These are phyloP conservation scores for Balaeniceps rex DNA, from an alignment of 2,113 vertebrate genomes.

Conservation along the genomic window DNA sequence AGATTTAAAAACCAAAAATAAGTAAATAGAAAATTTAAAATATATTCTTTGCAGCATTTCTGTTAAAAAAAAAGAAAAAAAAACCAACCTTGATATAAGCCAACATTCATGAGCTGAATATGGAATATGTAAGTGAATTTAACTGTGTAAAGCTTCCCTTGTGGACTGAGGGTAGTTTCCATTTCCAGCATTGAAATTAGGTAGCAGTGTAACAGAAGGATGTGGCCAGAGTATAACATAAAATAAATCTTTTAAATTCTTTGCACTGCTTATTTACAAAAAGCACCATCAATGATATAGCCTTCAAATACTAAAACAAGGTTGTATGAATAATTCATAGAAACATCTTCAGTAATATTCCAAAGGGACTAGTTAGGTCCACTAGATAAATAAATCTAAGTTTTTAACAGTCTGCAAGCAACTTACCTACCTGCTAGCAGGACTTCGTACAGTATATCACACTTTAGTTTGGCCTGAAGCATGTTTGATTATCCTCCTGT, in stretches of 20 bases:
- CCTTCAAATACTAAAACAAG: constrained; percentile 2
- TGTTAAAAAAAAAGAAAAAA: neutral
- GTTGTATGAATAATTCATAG: constrained; percentile 29
- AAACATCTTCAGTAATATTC: neutral
- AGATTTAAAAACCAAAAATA: neutral
- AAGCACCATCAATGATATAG: neutral
- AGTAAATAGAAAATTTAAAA: neutral
- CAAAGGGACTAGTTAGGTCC: neutral
- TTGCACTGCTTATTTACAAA: neutral
- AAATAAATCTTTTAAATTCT: neutral
- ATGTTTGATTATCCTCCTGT: neutral
- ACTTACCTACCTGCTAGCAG: neutral
- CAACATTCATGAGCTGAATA: neutral
- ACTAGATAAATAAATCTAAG: neutral
- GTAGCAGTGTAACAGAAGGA: neutral
- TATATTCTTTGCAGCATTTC: neutral
- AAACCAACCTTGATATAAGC: neutral
- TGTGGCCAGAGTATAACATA: neutral
- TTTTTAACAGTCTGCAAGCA: neutral
- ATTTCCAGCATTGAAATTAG: neutral
- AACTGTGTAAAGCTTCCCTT: neutral
- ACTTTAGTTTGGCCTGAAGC: neutral
- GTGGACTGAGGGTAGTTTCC: neutral
- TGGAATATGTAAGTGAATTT: neutral
- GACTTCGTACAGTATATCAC: neutral